These are phyloP conservation scores for Macroramphosus scolopax DNA, from an alignment of 2,797 vertebrate species.

Conservation along the genomic window DNA sequence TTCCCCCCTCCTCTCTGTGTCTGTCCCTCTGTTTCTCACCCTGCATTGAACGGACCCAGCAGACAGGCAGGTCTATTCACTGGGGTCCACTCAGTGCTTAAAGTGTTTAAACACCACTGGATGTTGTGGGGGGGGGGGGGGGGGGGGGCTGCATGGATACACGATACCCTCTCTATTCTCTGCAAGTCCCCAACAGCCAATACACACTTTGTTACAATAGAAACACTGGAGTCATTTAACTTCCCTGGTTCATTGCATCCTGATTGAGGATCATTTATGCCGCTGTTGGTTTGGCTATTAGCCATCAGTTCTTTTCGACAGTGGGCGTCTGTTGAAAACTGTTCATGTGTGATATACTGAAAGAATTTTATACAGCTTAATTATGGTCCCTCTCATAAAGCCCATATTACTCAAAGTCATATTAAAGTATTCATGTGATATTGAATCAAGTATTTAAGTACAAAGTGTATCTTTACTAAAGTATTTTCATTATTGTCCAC, in stretches of 20 bases:
- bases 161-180: constrained; percentile 53
- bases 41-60: constrained; percentile 52
- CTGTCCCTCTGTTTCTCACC: constrained; percentile 30
- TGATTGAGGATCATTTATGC: constrained; percentile 39
- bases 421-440: too few relatives aligned
- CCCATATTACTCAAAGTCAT: neutral
- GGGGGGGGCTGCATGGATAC: constrained; percentile 34
- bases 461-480: too few relatives aligned
- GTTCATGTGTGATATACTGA: constrained; percentile 10
- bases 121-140: constrained; percentile 11
- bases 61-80: constrained; percentile 71
- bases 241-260: constrained; percentile 50
- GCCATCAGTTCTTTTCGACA: constrained; percentile 27
- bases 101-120: constrained; percentile 67
- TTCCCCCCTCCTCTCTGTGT: constrained; percentile 25
- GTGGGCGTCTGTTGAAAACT: constrained; percentile 17
- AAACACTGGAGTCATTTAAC: constrained; percentile 60
- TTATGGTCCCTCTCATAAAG: neutral
- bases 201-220: constrained; percentile 59
- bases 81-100: constrained; percentile 57
- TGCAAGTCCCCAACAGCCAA: constrained; percentile 55
- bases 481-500: too few relatives aligned
- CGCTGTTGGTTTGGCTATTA: constrained; percentile 30
- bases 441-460: too few relatives aligned
- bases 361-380: neutral